phyloP scores from a whole-genome alignment of 2,113 vertebrate genomes.

The Chascanopsetta lugubris region DNA sequence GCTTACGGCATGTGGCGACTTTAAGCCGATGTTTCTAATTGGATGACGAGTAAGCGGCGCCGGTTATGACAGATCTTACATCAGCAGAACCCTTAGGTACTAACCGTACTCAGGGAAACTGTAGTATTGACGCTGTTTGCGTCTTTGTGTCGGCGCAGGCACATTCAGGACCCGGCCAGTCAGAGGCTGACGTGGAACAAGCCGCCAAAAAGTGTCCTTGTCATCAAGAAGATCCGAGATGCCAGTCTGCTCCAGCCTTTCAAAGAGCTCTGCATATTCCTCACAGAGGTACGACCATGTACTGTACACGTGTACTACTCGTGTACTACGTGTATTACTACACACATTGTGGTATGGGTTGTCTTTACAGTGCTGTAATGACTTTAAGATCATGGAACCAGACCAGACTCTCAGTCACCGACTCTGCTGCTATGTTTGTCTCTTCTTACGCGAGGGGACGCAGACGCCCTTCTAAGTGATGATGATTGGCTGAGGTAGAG shows the following conservation, averaged over 20 bases:
- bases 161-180: slow-evolving; percentile 98
- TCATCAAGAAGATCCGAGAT: slow-evolving; percentile 95
- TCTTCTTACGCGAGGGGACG: no score
- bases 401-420: no score
- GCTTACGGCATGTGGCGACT: neutral
- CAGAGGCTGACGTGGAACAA: slow-evolving; percentile 98
- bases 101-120: neutral
- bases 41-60: slow-evolving; percentile 15
- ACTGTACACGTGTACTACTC: neutral
- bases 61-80: slow-evolving; percentile 14
- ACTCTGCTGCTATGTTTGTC: no score
- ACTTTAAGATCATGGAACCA: no score
- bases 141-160: slow-evolving; percentile 83
- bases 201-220: slow-evolving; percentile 95
- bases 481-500: no score
- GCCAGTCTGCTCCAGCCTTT: slow-evolving; percentile 92
- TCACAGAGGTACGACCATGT: slow-evolving; percentile 84
- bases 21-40: slow-evolving; percentile 42
- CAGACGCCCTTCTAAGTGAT: no score
- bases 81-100: neutral
- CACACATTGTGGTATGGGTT: no score
- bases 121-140: neutral
- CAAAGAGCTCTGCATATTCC: slow-evolving; percentile 92
- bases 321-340: no score
- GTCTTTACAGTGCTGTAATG: no score